phyloP scores from a whole-genome alignment of 1,140 invertebrate species.

The Atta cephalotes region DNA sequence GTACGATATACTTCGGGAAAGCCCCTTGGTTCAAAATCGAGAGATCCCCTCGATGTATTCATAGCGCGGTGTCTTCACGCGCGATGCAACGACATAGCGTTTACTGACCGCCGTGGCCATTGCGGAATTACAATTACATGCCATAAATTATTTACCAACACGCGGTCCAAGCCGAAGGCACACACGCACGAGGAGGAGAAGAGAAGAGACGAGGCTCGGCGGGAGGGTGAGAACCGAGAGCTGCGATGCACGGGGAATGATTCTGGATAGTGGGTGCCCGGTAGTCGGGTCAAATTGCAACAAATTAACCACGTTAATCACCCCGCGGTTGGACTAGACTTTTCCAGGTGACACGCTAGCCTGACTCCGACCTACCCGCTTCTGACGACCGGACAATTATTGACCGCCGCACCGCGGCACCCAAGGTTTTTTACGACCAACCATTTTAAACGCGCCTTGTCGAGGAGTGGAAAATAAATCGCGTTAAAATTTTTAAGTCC shows the following conservation, averaged over 20 bases:
- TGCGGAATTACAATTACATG: slow-evolving; percentile 68
- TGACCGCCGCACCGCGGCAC: slow-evolving; percentile 33
- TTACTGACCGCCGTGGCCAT: slow-evolving; percentile 33
- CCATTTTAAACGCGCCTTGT: slow-evolving; percentile 41
- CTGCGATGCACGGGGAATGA: neutral
- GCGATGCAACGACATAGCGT: slow-evolving; percentile 27
- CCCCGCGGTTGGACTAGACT: slow-evolving; percentile 65
- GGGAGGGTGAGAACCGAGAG: neutral
- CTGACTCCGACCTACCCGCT: neutral
- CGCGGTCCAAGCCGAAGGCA: slow-evolving; percentile 4
- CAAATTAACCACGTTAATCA: slow-evolving; percentile 79
- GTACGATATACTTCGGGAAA: neutral
- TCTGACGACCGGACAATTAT: slow-evolving; percentile 60
- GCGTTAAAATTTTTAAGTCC: slow-evolving; percentile 62
- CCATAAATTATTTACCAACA: slow-evolving; percentile 75
- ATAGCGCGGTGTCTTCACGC: slow-evolving; percentile 37
- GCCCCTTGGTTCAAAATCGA: neutral
- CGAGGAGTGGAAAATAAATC: neutral
- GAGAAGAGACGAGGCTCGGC: neutral
- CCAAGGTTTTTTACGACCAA: slow-evolving; percentile 57
- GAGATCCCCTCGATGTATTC: slow-evolving; percentile 1
- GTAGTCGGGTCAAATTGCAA: slow-evolving; percentile 74
- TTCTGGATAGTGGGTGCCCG: slow-evolving; percentile 60
- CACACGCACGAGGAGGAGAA: neutral
- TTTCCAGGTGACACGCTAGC: slow-evolving; percentile 59